A percentile compares a stretch with the other conserved stretches of the same genome.
These are phyloP conservation scores for Anodontia alba DNA, from an alignment of 2,888 invertebrate genomes.

Conservation along the genomic window DNA sequence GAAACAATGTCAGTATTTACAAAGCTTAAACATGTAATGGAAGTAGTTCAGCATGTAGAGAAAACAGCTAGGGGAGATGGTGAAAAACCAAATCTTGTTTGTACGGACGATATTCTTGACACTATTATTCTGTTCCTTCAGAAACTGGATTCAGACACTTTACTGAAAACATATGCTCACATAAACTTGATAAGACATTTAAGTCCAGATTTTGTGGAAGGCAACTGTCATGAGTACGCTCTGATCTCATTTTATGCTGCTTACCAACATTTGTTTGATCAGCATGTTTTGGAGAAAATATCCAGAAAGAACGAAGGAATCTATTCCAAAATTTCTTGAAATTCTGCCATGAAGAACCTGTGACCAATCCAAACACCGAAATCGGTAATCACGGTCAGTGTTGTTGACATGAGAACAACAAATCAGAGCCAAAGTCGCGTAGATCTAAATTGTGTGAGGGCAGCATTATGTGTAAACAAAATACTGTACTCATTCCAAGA, in stretches of 20 bases:
- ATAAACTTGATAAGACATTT: slow-evolving; percentile 73
- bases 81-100: slow-evolving; percentile 31
- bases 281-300: slow-evolving; percentile 53
- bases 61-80: slow-evolving; percentile 31
- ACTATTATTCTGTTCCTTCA: slow-evolving; percentile 73
- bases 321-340: background rate
- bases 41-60: slow-evolving; percentile 54
- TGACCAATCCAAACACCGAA: no score
- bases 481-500: no score
- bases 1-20: slow-evolving; percentile 40
- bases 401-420: no score
- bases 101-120: slow-evolving; percentile 73
- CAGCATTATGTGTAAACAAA: no score
- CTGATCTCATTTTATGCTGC: slow-evolving; percentile 77
- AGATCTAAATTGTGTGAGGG: no score
- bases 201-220: slow-evolving; percentile 76
- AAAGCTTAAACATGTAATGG: slow-evolving; percentile 63
- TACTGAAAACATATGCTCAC: slow-evolving; percentile 71
- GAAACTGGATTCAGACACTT: slow-evolving; percentile 58
- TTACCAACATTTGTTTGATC: slow-evolving; percentile 75
- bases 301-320: background rate
- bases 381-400: no score
- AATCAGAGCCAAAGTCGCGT: no score
- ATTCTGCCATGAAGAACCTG: no score
- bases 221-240: slow-evolving; percentile 77